Evolutionary conservation across 2,888 invertebrate species (phyloP), one percentile per base, ranked within the genome.

Genomic region (Eudasyphora cyanicolor): DNA sequence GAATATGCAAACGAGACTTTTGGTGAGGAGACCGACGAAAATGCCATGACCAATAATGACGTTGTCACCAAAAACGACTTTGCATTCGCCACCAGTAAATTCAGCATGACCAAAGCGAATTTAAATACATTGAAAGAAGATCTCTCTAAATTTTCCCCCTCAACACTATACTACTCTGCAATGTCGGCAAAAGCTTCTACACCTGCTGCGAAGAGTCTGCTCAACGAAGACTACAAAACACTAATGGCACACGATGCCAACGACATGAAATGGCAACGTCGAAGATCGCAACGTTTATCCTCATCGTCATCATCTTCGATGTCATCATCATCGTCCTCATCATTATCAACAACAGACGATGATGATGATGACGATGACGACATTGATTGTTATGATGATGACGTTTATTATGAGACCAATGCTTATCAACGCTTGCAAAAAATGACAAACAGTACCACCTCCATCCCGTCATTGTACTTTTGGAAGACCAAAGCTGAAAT

Each of bases 401-500:
- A 67, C 0, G 67, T n/a, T 42, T 38, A 24, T 24, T 24, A 42
- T 21, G 21, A 42, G 12, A 6, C 19, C 38, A 42, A 21, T 24
- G n/a, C 29, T 0, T 60, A 60, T 60, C 3, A 17, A 29, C 57
- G 12, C 14, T 14, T 57, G 57, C 24, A 14, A 2, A 19, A 57
- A 10, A 12, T 67, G 10, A 73, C 10, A n/a, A 71, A 29, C 70
- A 49, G 29, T 42, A 24, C 17, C 49, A 38, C 38, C 45, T 6
- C 45, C 45, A n/a, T 45, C 1, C 38, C 38, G 14, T 8, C 3
- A 14, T 6, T 8, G 45, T 45, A 45, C 38, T 71, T 79, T 54
- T 84, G 84, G 84, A 82, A 84, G 42, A 82, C 84, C 17, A 82
- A 82, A 71, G 79, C 84, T 67, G 79, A 79, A n/a, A 84, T 82